Conservation (phyloP, 1,140 invertebrate species). For the Pseudomyrmex pallidus region DNA sequence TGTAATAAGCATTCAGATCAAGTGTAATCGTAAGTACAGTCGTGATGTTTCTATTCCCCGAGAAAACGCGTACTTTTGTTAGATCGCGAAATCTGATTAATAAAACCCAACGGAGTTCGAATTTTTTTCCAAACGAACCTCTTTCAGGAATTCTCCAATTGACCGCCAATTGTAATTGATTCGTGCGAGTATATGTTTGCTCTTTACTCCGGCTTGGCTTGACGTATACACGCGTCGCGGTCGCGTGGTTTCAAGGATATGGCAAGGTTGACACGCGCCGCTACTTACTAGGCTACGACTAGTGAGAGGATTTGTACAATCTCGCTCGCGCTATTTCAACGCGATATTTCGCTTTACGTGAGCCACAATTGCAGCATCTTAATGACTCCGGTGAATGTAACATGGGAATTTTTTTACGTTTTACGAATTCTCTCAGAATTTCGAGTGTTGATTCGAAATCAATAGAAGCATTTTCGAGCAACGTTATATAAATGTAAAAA, state of each 20-base stretch:
- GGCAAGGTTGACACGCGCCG: slow-evolving; percentile 85
- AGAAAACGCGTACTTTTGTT: neutral
- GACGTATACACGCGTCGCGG: slow-evolving; percentile 74
- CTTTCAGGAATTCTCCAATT: slow-evolving; percentile 57
- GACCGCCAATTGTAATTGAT: slow-evolving; percentile 73
- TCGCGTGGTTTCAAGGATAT: slow-evolving; percentile 85
- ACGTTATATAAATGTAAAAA: neutral
- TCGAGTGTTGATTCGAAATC: slow-evolving; percentile 22
- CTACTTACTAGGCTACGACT: slow-evolving; percentile 73
- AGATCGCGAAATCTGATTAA: slow-evolving; percentile 11
- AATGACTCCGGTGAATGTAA: neutral
- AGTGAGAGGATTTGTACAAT: slow-evolving; percentile 73
- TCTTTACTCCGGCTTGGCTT: slow-evolving; percentile 75
- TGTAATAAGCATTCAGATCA: no score
- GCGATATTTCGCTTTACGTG: neutral
- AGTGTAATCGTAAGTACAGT: no score
- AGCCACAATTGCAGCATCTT: neutral
- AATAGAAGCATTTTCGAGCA: neutral
- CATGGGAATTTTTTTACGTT: neutral
- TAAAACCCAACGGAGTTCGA: neutral
- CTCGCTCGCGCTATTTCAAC: slow-evolving; percentile 33
- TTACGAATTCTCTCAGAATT: slow-evolving; percentile 3
- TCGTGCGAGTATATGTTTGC: slow-evolving; percentile 63
- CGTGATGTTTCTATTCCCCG: neutral
- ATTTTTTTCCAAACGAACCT: slow-evolving; percentile 15